These are phyloP conservation scores for Pelodiscus sinensis DNA, from an alignment of 2,113 vertebrate species.

Conservation along the genomic window DNA sequence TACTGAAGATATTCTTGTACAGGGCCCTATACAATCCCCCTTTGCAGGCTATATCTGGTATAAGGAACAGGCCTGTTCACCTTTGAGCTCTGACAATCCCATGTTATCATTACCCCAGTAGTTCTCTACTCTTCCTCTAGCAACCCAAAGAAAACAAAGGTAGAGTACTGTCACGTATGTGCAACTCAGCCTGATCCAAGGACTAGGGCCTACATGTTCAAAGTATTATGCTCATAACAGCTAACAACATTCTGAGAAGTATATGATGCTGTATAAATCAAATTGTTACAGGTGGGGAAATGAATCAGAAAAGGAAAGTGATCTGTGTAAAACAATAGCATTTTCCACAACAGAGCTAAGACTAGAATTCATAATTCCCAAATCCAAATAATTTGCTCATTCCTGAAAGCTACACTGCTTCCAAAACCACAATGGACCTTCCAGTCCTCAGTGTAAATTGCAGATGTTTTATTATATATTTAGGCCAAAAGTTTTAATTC, in stretches of 20 bases:
- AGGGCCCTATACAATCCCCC: background rate
- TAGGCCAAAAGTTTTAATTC: background rate
- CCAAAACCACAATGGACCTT: background rate
- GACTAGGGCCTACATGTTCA: background rate
- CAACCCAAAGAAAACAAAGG: background rate
- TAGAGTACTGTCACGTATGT: rapidly evolving
- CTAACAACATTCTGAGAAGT: background rate
- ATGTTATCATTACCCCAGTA: rapidly evolving
- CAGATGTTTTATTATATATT: background rate
- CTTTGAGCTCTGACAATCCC: background rate
- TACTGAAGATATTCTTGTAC: background rate
- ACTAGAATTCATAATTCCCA: background rate
- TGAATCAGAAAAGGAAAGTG: rapidly evolving
- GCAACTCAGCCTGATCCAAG: background rate
- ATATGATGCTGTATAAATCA: background rate
- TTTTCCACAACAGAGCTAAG: background rate
- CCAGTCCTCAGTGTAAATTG: background rate
- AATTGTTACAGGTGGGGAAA: background rate
- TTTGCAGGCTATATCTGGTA: background rate
- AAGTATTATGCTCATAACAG: background rate
- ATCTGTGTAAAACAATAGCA: background rate
- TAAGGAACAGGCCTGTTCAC: rapidly evolving
- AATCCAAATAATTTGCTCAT: background rate
- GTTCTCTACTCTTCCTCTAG: background rate
- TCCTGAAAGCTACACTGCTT: rapidly evolving